These are phyloP conservation scores for Sinella curviseta DNA, from an alignment of 1,140 invertebrate genomes.

Conservation along the genomic window DNA sequence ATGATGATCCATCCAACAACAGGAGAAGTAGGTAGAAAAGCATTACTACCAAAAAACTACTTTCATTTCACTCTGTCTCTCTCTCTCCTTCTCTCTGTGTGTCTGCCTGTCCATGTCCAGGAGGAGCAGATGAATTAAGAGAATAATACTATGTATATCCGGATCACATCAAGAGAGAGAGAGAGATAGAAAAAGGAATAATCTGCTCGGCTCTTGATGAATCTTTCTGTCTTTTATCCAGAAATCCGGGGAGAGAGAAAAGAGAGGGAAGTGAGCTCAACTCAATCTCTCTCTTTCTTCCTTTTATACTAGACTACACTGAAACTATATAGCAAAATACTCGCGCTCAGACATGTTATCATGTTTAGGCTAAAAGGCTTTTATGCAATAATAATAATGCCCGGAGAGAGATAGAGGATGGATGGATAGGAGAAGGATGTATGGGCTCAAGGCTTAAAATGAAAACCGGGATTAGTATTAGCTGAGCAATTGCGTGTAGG, in stretches of 20 bases:
- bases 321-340: too few species aligned
- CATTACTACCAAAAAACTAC: neutral
- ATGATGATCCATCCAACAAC: neutral
- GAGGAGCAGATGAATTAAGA: slow-evolving; percentile 22
- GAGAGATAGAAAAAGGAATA: neutral
- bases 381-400: neutral
- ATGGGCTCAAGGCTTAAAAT: neutral
- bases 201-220: neutral
- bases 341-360: too few species aligned
- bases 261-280: neutral
- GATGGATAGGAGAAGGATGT: neutral
- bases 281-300: neutral
- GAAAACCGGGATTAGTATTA: neutral
- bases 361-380: neutral
- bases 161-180: slow-evolving; percentile 21
- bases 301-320: too few species aligned
- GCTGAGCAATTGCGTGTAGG: too few species aligned
- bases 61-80: slow-evolving; percentile 14
- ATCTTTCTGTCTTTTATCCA: slow-evolving; percentile 26
- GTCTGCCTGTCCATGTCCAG: slow-evolving; percentile 4
- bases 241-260: neutral
- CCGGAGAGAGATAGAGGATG: neutral
- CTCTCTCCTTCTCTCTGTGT: neutral
- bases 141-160: slow-evolving; percentile 14
- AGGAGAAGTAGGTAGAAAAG: neutral